Base-by-base conservation (phyloP, 2,797 vertebrate genomes). In the Cuculus canorus region DNA sequence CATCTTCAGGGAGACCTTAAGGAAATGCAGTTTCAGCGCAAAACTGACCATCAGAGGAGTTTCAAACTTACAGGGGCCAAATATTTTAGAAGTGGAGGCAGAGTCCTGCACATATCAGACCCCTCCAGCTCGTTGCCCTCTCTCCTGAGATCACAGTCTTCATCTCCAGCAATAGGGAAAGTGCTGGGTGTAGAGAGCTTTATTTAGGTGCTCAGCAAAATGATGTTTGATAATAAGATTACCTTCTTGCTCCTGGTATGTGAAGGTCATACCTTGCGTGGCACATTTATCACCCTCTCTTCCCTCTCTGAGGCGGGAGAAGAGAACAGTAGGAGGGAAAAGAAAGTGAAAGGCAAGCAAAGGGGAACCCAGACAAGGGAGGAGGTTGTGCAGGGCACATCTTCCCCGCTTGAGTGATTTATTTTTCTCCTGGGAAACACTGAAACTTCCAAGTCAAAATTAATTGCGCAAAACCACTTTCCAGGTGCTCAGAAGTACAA, bases 391-490 rank as follows among this genome's bases (percentile, higher is more conserved):
- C 72, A 83, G 57, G 28, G 70, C 0, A 7, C 17, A 12, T 80
- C 81, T 87, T 90, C 43, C 83, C 70, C 50, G 50, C 18, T 7
- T 9, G 28, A 90, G 37, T 59, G 73, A 95, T 96, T 95, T 88
- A 92, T 93, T 93, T 75, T 65, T 68, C 95, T 95, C 30, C 70
- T 73, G 95, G 86, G 95, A 91, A 93, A 60, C 65, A 39, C 2
- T 57, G 78, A 95, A 83, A 84, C 64, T 90, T 97, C 64, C 88
- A 92, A 90, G 91, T 66, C 50, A 23, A 95, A 94, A 96, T 93
- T 94, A 95, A 96, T 93, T 91, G 65, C 78, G 82, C n/a, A 89
- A 56, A 93, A 97, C 54, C 68, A 76, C 68, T 95, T 96, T 95
- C 89, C 95, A 96, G 88, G 93, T 95, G 95, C 91, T 96, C 57